Conservation (phyloP, 2,113 vertebrate genomes). For the Dipodomys spectabilis region DNA sequence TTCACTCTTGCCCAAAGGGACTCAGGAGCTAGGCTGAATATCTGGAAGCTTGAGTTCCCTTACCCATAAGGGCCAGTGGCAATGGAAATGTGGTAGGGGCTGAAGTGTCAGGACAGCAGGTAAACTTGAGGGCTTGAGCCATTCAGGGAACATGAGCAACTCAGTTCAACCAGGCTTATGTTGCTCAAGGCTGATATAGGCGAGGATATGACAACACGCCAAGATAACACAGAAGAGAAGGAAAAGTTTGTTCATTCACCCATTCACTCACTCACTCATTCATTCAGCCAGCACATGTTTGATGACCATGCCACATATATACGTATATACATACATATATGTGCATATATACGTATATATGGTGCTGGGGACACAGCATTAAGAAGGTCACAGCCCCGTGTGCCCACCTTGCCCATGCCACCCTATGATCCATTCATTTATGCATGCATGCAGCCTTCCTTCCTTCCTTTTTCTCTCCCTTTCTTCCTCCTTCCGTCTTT, state of each 20-base stretch:
- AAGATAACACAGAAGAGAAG: neutral
- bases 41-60: neutral
- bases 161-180: neutral
- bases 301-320: neutral
- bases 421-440: rapidly evolving
- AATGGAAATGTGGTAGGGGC: rapidly evolving
- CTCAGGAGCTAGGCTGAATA: neutral
- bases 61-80: neutral
- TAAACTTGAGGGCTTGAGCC: neutral
- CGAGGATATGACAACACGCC: rapidly evolving
- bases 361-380: neutral
- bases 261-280: too few species aligned
- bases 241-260: neutral
- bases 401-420: rapidly evolving
- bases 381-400: neutral
- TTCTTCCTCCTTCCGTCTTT: rapidly evolving
- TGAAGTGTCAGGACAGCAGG: neutral
- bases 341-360: too few species aligned
- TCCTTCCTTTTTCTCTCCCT: rapidly evolving
- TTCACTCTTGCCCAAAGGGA: neutral
- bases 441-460: neutral
- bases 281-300: neutral
- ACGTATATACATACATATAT: too few species aligned
- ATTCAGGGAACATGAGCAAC: rapidly evolving
- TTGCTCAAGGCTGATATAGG: neutral